These are phyloP conservation scores for Paratrypauchen microcephalus DNA, from an alignment of 2,797 vertebrate genomes.

Conservation along the genomic window DNA sequence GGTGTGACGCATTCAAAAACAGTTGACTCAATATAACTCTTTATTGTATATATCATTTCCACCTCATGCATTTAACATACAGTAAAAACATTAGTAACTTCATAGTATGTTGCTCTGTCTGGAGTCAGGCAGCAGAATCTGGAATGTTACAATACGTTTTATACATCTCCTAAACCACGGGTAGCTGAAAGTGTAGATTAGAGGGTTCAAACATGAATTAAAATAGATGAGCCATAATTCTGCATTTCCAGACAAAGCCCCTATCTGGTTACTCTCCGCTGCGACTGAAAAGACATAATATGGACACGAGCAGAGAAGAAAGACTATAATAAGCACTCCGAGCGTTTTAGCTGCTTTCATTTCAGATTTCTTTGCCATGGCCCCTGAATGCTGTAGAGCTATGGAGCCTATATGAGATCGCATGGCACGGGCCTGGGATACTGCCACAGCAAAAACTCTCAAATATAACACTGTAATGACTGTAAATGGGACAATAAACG, in stretches of 20 bases:
- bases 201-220: constrained; percentile 7
- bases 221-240: constrained; percentile 6
- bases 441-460: constrained; percentile 41
- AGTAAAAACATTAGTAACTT: neutral
- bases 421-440: constrained; percentile 27
- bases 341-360: constrained; percentile 45
- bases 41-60: neutral
- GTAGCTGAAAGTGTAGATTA: constrained; percentile 3
- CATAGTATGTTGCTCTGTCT: neutral
- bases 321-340: constrained; percentile 37
- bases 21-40: neutral
- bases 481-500: constrained; percentile 44
- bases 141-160: neutral
- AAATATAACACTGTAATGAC: constrained; percentile 37
- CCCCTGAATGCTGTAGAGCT: neutral
- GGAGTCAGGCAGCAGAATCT: constrained; percentile 1
- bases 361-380: constrained; percentile 29
- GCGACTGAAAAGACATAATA: constrained; percentile 29
- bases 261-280: neutral
- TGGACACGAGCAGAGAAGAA: constrained; percentile 36
- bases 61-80: neutral
- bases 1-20: too few species aligned
- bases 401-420: constrained; percentile 23
- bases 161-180: constrained; percentile 4
- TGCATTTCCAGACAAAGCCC: neutral